phyloP scores from a whole-genome alignment of 2,888 invertebrate genomes.

The Cancer borealis region DNA sequence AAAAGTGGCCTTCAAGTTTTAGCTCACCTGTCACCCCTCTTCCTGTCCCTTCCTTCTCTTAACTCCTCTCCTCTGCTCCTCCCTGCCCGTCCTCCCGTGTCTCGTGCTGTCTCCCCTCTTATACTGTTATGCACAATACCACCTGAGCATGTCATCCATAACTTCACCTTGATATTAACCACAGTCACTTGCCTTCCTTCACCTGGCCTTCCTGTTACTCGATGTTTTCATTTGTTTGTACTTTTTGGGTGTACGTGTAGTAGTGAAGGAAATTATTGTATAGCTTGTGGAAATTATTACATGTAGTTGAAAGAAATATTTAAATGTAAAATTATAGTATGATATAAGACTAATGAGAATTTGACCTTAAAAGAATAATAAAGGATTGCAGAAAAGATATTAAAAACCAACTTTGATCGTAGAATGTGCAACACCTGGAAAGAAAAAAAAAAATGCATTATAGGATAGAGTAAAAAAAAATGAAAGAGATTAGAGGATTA shows the following conservation, averaged over 20 bases:
- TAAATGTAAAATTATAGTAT: too few relatives aligned
- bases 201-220: background rate
- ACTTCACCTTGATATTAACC: background rate
- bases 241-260: too few relatives aligned
- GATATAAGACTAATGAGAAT: too few relatives aligned
- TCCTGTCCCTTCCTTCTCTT: background rate
- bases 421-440: background rate
- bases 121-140: background rate
- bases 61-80: background rate
- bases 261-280: too few relatives aligned
- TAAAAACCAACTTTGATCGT: background rate
- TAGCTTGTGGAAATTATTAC: background rate
- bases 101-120: background rate
- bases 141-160: background rate
- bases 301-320: background rate
- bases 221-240: too few relatives aligned
- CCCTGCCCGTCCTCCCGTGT: background rate
- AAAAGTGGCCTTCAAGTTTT: background rate
- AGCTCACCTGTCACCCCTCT: background rate
- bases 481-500: background rate
- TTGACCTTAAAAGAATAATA: background rate
- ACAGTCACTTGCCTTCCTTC: background rate
- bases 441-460: background rate
- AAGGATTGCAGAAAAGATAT: background rate
- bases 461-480: background rate